Conservation (phyloP, 1,140 invertebrate genomes). For the Hylaeus anthracinus region DNA sequence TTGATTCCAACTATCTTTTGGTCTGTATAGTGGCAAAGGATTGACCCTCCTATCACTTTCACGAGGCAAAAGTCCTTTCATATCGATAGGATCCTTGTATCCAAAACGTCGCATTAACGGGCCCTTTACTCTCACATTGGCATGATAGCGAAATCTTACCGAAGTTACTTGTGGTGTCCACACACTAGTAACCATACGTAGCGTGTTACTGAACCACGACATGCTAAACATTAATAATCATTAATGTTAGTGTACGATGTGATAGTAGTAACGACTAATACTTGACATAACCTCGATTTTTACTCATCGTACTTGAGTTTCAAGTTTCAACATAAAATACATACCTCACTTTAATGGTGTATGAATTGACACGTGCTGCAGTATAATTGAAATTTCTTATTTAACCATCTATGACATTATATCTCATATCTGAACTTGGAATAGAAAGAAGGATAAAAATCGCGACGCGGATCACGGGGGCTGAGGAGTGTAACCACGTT, state of each 20-base stretch:
- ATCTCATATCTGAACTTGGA: too few relatives aligned
- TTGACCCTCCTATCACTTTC: slow-evolving; percentile 77
- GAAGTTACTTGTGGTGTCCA: slow-evolving; percentile 77
- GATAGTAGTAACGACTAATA: background rate
- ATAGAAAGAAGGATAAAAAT: too few relatives aligned
- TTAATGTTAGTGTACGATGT: background rate
- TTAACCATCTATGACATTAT: too few relatives aligned
- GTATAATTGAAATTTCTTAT: too few relatives aligned
- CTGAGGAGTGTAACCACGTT: too few relatives aligned
- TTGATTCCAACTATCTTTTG: slow-evolving; percentile 87
- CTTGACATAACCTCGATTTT: background rate
- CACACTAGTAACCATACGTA: slow-evolving; percentile 29
- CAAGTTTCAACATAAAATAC: too few relatives aligned
- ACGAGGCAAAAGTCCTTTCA: slow-evolving; percentile 86
- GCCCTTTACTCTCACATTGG: slow-evolving; percentile 84
- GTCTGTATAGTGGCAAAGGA: slow-evolving; percentile 87
- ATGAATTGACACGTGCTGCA: too few relatives aligned
- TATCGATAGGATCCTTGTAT: slow-evolving; percentile 85
- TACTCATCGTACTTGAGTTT: background rate
- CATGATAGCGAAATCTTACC: slow-evolving; percentile 85
- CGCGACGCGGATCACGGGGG: too few relatives aligned
- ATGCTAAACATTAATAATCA: slow-evolving; percentile 51
- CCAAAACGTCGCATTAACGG: slow-evolving; percentile 85
- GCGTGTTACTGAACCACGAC: slow-evolving; percentile 65
- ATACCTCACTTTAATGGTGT: too few relatives aligned